Evolutionary conservation across 2,797 vertebrate genomes (phyloP).

Genomic region (Heteromormyrus szaboi): DNA sequence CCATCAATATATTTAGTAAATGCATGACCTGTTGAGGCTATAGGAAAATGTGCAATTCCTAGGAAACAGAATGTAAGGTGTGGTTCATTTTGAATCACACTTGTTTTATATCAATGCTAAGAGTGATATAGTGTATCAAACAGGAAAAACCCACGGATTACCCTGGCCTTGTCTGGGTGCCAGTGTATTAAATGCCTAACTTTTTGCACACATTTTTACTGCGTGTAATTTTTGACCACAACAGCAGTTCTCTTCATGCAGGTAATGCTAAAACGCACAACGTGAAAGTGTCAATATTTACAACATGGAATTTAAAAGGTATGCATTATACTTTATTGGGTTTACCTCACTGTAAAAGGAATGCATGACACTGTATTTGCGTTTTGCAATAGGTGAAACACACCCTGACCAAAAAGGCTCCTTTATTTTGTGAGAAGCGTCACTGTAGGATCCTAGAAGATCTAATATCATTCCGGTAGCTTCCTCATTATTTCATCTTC

Average conservation of each 20-base stretch:
- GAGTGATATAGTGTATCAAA: not conserved
- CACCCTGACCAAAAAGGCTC: not conserved
- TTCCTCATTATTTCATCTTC: not conserved
- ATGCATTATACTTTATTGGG: not conserved
- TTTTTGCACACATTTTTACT: not conserved
- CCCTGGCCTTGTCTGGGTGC: not conserved
- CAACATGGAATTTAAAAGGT: not conserved
- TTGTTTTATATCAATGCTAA: not conserved
- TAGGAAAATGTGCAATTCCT: not conserved
- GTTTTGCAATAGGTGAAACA: conserved; percentile 6
- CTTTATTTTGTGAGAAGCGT: conserved; percentile 8
- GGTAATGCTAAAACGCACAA: not conserved
- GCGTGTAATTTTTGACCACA: not conserved
- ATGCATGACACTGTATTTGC: not conserved
- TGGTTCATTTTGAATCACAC: not conserved
- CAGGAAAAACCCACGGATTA: not conserved
- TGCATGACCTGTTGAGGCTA: not conserved
- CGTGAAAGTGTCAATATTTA: conserved; percentile 4
- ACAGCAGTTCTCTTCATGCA: not conserved
- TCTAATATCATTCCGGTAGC: not conserved
- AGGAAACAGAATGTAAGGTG: not conserved
- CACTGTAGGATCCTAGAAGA: not conserved
- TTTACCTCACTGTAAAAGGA: not conserved
- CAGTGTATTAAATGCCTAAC: not conserved
- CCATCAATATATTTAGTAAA: not conserved